These are phyloP conservation scores for Clarias fuscus DNA, from an alignment of 2,797 vertebrate genomes.

Conservation along the genomic window DNA sequence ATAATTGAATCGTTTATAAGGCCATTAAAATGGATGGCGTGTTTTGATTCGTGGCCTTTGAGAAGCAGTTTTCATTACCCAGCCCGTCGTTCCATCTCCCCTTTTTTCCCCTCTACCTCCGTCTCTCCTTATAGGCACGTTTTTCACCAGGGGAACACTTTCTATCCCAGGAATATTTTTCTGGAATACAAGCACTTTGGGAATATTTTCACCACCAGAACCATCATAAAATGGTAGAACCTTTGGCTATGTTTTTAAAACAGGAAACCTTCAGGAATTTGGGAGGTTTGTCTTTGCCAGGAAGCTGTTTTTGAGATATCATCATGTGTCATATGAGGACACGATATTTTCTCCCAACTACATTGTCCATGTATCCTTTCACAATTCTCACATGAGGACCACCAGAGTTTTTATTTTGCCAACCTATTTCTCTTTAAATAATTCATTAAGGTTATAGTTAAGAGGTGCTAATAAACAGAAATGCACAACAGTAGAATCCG, in stretches of 20 bases:
- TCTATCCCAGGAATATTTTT: neutral
- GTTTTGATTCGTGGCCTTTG: constrained; percentile 15
- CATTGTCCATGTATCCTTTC: too few relatives aligned
- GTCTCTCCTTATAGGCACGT: neutral
- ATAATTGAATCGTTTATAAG: constrained; percentile 38
- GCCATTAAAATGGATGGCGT: constrained; percentile 27
- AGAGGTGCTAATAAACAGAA: too few relatives aligned
- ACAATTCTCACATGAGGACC: too few relatives aligned
- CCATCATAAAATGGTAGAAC: neutral
- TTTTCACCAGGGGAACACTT: neutral
- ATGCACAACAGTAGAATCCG: too few relatives aligned
- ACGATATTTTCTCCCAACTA: too few relatives aligned
- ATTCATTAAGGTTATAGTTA: too few relatives aligned
- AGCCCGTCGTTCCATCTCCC: neutral
- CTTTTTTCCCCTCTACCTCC: neutral
- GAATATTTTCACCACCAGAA: neutral
- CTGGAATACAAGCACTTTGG: neutral
- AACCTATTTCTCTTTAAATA: too few relatives aligned
- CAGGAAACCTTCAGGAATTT: neutral
- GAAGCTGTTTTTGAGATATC: neutral
- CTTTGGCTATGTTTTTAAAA: neutral
- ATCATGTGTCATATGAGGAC: neutral
- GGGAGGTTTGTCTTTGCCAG: neutral
- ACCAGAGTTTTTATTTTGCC: too few relatives aligned
- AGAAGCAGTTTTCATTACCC: neutral